These are phyloP conservation scores for Hyles euphorbiae DNA, from an alignment of 1,140 invertebrate genomes.

Conservation along the genomic window DNA sequence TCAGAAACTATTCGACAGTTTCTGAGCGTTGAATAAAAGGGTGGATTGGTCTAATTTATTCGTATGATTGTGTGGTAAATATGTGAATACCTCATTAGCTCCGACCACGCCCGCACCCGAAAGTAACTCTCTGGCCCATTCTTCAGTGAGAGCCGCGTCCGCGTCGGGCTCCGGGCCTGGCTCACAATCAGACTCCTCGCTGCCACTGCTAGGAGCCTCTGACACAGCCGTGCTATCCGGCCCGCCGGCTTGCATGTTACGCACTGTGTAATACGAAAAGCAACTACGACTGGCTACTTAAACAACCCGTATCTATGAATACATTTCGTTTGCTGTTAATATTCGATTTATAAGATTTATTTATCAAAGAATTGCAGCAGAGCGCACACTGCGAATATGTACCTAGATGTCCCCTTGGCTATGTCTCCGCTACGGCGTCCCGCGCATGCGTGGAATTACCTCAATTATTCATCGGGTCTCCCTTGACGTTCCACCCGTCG, in stretches of 20 bases:
- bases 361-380: neutral
- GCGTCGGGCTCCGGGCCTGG: constrained; percentile 39
- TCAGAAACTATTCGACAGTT: too few relatives aligned
- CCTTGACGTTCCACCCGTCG: constrained; percentile 43
- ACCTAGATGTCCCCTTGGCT: constrained; percentile 10
- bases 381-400: constrained; percentile 9
- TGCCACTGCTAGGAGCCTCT: constrained; percentile 60
- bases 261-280: too few relatives aligned
- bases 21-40: too few relatives aligned
- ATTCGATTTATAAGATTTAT: neutral
- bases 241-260: constrained; percentile 53
- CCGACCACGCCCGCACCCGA: constrained; percentile 49
- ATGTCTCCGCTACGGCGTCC: constrained; percentile 10
- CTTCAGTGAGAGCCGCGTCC: constrained; percentile 57
- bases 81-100: constrained; percentile 45
- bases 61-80: neutral
- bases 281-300: too few relatives aligned
- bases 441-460: constrained; percentile 56
- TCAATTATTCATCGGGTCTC: constrained; percentile 70
- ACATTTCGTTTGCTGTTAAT: too few relatives aligned
- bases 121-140: constrained; percentile 61
- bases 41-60: neutral
- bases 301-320: too few relatives aligned
- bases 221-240: constrained; percentile 57
- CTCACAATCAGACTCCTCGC: constrained; percentile 65